Conservation (phyloP, 2,797 vertebrate species). For the Simalia tracyae region DNA sequence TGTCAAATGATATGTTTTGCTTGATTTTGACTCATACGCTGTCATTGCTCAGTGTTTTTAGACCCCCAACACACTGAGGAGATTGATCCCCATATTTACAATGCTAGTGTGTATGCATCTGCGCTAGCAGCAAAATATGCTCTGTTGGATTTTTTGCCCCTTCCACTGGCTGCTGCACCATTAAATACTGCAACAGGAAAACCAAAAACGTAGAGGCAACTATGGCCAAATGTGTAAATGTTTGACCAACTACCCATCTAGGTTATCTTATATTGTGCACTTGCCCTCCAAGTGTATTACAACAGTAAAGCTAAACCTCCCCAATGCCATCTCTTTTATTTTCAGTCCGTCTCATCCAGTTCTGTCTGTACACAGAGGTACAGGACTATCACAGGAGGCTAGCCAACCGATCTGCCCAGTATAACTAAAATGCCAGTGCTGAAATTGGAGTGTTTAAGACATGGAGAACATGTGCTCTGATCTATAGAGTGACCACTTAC, state of each 20-base stretch:
- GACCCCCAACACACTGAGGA: not conserved
- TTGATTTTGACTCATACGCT: slow-evolving; percentile 5
- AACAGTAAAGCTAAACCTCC: not conserved
- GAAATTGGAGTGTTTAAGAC: not conserved
- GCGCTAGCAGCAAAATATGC: not conserved
- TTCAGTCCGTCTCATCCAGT: not conserved
- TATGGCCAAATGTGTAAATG: not conserved
- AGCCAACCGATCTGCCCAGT: not conserved
- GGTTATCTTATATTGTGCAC: not conserved
- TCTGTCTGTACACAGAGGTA: not conserved
- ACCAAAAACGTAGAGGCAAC: not conserved
- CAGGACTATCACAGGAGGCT: not conserved
- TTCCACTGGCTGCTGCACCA: not conserved
- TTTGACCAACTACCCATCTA: not conserved
- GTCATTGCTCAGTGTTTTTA: not conserved
- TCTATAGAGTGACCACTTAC: not conserved
- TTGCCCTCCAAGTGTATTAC: not conserved
- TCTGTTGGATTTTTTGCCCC: not conserved
- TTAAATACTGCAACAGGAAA: not conserved
- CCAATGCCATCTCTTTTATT: not conserved
- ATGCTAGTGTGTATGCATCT: not conserved
- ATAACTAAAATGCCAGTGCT: not conserved
- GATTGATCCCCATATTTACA: not conserved
- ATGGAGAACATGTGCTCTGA: not conserved
- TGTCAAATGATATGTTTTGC: not conserved